Evolutionary conservation across 2,888 invertebrate genomes (phyloP).

Genomic region (Pachymerium ferrugineum): DNA sequence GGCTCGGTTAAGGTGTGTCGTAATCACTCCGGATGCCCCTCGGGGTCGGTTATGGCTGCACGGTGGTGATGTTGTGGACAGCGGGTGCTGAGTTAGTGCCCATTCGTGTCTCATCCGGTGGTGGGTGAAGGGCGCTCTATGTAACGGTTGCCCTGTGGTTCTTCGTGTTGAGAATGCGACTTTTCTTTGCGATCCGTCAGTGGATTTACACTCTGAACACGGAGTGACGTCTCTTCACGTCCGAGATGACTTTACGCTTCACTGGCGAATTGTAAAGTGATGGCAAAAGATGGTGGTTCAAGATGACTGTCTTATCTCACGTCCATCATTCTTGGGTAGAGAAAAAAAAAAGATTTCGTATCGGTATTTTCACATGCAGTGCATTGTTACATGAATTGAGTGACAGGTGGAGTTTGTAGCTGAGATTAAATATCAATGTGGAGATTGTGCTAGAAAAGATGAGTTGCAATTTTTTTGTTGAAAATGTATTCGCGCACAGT

Average conservation of each 20-base stretch:
- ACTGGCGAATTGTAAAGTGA: no score
- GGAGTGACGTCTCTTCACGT: no score
- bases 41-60: not conserved
- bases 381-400: not conserved
- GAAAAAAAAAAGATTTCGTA: no score
- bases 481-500: not conserved
- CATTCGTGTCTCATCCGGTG: not conserved
- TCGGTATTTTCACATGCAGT: not conserved
- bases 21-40: conserved; percentile 3
- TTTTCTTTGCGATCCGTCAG: not conserved
- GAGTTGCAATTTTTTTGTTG: not conserved
- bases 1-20: not conserved
- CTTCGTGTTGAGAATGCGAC: not conserved
- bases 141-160: not conserved
- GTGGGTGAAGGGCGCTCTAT: not conserved
- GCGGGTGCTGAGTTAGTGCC: conserved; percentile 13
- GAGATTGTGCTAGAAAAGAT: not conserved
- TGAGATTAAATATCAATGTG: conserved; percentile 2
- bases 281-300: not conserved
- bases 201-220: no score
- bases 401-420: not conserved
- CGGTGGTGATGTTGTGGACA: conserved; percentile 20
- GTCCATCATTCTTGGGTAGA: no score
- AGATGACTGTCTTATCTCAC: not conserved
- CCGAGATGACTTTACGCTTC: no score